Conservation (phyloP, 2,888 invertebrate genomes). For the Xiphydria camelus region DNA sequence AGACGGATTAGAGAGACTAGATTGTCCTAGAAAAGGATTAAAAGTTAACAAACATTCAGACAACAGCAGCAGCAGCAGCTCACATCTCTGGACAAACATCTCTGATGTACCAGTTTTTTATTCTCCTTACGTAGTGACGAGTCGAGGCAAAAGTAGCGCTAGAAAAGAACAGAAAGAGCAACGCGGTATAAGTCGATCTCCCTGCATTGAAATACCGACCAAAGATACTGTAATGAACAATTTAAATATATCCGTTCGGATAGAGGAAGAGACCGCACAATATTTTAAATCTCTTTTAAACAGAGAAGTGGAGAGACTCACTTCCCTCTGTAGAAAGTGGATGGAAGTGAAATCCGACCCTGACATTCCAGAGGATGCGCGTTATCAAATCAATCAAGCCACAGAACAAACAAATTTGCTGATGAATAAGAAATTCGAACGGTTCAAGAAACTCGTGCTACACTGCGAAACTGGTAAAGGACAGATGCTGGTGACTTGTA, state of each 20-base stretch:
- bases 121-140: slow-evolving; percentile 64
- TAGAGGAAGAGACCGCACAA: slow-evolving; percentile 49
- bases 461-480: slow-evolving; percentile 58
- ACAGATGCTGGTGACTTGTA: slow-evolving; percentile 63
- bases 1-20: slow-evolving; percentile 2
- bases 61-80: not conserved
- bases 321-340: slow-evolving; percentile 63
- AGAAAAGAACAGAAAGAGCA: slow-evolving; percentile 58
- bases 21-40: not conserved
- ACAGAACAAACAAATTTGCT: slow-evolving; percentile 80
- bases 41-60: not conserved
- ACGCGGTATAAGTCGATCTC: slow-evolving; percentile 22
- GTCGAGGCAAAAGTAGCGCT: slow-evolving; percentile 65
- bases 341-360: slow-evolving; percentile 57
- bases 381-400: slow-evolving; percentile 68
- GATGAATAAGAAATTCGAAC: slow-evolving; percentile 75
- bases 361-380: slow-evolving; percentile 60
- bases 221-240: slow-evolving; percentile 45
- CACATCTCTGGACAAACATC: no score
- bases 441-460: slow-evolving; percentile 64
- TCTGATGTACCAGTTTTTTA: slow-evolving; percentile 40
- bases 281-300: slow-evolving; percentile 59
- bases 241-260: slow-evolving; percentile 43
- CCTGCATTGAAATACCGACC: slow-evolving; percentile 37
- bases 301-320: slow-evolving; percentile 62